Conservation (phyloP, 64 coral and sea anemone genomes). For the Montipora efflorescens region DNA sequence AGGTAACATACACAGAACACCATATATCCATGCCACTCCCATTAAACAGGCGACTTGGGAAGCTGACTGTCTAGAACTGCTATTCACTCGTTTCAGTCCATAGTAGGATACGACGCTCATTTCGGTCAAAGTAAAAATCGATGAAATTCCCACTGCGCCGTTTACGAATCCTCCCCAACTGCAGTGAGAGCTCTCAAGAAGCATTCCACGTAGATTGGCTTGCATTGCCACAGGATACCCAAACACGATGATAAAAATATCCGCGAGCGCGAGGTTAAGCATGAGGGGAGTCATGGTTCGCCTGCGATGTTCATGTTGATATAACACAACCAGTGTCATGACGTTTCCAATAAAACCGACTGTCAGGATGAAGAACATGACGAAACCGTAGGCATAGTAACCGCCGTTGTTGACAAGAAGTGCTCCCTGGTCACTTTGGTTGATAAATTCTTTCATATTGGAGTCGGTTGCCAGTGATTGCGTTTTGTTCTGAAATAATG, state of each 20-base stretch:
- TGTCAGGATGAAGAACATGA: conserved; percentile 67
- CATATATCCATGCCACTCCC: conserved; percentile 68
- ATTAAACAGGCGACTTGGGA: not conserved
- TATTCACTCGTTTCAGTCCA: conserved; percentile 19
- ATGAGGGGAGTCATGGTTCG: conserved; percentile 65
- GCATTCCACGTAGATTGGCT: conserved; percentile 44
- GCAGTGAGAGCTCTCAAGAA: conserved; percentile 39
- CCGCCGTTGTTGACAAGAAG: not conserved
- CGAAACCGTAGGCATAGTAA: conserved; percentile 37
- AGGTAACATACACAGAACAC: conserved; percentile 47
- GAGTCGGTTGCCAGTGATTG: not conserved
- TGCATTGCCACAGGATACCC: conserved; percentile 73
- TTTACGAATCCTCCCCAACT: conserved; percentile 75
- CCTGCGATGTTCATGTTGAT: conserved; percentile 45
- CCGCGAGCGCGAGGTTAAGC: conserved; percentile 60
- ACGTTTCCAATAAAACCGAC: conserved; percentile 72
- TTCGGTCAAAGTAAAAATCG: conserved; percentile 64
- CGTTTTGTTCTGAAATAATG: not conserved
- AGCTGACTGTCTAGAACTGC: not conserved
- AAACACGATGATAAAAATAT: conserved; percentile 72
- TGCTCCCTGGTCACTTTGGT: not conserved
- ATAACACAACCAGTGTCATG: conserved; percentile 37
- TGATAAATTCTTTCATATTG: not conserved
- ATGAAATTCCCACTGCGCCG: conserved; percentile 69
- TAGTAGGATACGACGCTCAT: conserved; percentile 48